Conservation (phyloP, 37 sponge, comb jelly and placozoan genomes). For the Beroe forskalii region DNA sequence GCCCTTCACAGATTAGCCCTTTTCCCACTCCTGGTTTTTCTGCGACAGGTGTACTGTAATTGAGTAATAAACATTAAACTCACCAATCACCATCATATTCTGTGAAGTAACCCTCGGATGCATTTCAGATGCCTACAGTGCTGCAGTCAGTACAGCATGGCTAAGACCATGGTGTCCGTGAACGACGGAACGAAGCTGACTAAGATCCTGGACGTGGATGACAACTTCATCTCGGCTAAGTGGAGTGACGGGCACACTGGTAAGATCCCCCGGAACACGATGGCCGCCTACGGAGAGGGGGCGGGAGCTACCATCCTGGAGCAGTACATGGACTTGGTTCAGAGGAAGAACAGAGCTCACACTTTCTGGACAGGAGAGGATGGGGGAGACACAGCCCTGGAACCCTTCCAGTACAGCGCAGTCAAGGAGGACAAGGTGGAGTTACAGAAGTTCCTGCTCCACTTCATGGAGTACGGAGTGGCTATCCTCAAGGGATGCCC, state of each 20-base stretch:
- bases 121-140: neutral
- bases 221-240: neutral
- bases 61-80: too few relatives aligned
- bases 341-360: neutral
- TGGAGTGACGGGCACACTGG: conserved; percentile 12
- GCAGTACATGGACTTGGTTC: neutral
- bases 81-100: too few relatives aligned
- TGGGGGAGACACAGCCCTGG: neutral
- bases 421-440: neutral
- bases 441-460: neutral
- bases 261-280: neutral
- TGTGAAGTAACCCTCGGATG: too few relatives aligned
- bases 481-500: neutral
- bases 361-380: neutral
- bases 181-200: neutral
- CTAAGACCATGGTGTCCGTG: neutral
- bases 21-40: too few relatives aligned
- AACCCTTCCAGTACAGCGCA: neutral
- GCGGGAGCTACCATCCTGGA: neutral
- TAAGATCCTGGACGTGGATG: neutral
- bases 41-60: too few relatives aligned
- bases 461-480: neutral
- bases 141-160: neutral
- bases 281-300: neutral
- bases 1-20: too few relatives aligned